Conservation (phyloP, 1,140 invertebrate species). For the Philopotamus ludificatus region DNA sequence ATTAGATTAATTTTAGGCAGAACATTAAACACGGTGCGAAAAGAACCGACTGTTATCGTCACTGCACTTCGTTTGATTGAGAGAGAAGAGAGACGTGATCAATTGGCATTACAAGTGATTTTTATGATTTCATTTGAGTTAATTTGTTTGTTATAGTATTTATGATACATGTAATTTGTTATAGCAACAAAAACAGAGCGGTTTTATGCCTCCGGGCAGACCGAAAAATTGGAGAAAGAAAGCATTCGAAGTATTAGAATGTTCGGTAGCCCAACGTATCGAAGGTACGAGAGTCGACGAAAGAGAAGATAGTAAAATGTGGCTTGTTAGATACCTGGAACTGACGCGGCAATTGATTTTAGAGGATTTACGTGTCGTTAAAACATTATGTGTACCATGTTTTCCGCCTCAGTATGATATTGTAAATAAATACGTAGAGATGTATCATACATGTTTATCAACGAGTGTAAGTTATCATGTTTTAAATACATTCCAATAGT, state of each 20-base stretch:
- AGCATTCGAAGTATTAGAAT: constrained; percentile 80
- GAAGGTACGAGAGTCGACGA: constrained; percentile 93
- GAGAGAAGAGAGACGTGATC: constrained; percentile 90
- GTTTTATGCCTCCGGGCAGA: constrained; percentile 89
- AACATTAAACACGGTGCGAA: constrained; percentile 89
- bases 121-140: constrained; percentile 6
- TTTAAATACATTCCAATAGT: neutral
- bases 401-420: constrained; percentile 97
- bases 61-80: constrained; percentile 96
- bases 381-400: constrained; percentile 88
- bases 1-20: constrained; percentile 85
- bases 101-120: constrained; percentile 68
- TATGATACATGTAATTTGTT: constrained; percentile 33
- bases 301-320: constrained; percentile 88
- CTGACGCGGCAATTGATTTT: constrained; percentile 84
- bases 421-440: constrained; percentile 83
- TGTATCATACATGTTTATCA: constrained; percentile 91
- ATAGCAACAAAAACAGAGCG: constrained; percentile 74
- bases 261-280: constrained; percentile 79
- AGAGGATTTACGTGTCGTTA: constrained; percentile 90
- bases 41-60: constrained; percentile 94
- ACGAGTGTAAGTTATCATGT: constrained; percentile 67
- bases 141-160: neutral
- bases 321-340: constrained; percentile 80
- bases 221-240: constrained; percentile 92